These are phyloP conservation scores for Scaptomyza polygonia DNA, from an alignment of 2,888 invertebrate species.

Conservation along the genomic window DNA sequence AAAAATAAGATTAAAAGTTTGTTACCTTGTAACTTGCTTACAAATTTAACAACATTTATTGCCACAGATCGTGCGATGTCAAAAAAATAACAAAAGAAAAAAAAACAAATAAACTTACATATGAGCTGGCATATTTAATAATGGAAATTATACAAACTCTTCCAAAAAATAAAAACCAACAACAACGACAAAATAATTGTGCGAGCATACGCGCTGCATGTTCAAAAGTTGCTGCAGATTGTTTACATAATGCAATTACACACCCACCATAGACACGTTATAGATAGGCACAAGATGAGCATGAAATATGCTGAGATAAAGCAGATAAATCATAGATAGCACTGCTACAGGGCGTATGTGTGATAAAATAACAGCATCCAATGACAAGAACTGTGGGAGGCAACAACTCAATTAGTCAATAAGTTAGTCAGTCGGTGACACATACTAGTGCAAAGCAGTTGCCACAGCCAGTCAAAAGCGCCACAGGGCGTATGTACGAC, in stretches of 20 bases:
- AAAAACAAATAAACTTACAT: constrained; percentile 31
- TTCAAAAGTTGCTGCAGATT: constrained; percentile 43
- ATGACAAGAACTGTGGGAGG: constrained; percentile 31
- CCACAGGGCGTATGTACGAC: constrained; percentile 20
- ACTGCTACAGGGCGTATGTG: constrained; percentile 44
- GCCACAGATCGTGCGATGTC: constrained; percentile 65
- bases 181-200: constrained; percentile 57
- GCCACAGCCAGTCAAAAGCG: neutral
- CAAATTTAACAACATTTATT: constrained; percentile 72
- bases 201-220: constrained; percentile 49
- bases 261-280: constrained; percentile 53
- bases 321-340: constrained; percentile 5
- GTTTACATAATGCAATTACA: constrained; percentile 59
- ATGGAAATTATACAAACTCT: constrained; percentile 57
- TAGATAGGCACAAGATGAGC: constrained; percentile 33
- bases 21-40: constrained; percentile 38
- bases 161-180: constrained; percentile 39
- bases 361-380: constrained; percentile 40
- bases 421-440: constrained; percentile 21
- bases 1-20: constrained; percentile 29
- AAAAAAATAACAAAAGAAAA: constrained; percentile 2
- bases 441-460: neutral
- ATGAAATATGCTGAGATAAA: constrained; percentile 15
- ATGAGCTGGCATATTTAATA: constrained; percentile 55
- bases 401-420: constrained; percentile 29